Percentiles rank a stretch among this genome's conserved stretches.
Evolutionary conservation across 2,888 invertebrate genomes (phyloP).

Genomic region (Euproctis similis): DNA sequence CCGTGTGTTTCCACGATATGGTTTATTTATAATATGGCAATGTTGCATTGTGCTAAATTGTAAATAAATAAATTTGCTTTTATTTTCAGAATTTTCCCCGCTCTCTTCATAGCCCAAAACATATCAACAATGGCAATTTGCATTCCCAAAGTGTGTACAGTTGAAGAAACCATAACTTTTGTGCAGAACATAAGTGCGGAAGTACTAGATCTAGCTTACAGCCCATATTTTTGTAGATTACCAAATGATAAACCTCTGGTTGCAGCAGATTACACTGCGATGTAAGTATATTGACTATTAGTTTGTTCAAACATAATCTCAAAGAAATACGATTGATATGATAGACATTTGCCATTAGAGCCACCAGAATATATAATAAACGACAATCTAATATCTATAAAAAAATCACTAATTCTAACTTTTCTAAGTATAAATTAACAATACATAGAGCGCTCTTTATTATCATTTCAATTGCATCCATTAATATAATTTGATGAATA

Average conservation of each 20-base stretch:
- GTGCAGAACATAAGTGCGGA: slow-evolving; percentile 20
- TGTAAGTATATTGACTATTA: slow-evolving; percentile 37
- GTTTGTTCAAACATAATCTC: not conserved
- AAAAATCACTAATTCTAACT: too few relatives aligned
- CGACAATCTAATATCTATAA: too few relatives aligned
- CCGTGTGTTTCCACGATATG: too few relatives aligned
- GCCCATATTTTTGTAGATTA: slow-evolving; percentile 40
- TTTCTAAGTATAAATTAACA: too few relatives aligned
- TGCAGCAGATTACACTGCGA: slow-evolving; percentile 41
- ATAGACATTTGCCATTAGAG: not conserved
- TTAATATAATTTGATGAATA: too few relatives aligned
- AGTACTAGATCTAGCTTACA: slow-evolving; percentile 29
- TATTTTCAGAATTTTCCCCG: slow-evolving; percentile 29
- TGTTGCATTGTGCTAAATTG: too few relatives aligned
- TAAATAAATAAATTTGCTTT: too few relatives aligned
- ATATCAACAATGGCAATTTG: slow-evolving; percentile 32
- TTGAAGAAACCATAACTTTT: slow-evolving; percentile 31
- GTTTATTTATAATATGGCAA: too few relatives aligned
- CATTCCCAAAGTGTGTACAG: slow-evolving; percentile 38
- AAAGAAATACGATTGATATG: not conserved
- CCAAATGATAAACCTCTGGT: slow-evolving; percentile 45
- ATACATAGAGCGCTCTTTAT: too few relatives aligned
- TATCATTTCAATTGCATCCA: too few relatives aligned
- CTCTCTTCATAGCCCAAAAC: slow-evolving; percentile 7
- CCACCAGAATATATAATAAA: not conserved